Conservation (phyloP, 2,797 vertebrate genomes). For the Thripadectes ignobilis region DNA sequence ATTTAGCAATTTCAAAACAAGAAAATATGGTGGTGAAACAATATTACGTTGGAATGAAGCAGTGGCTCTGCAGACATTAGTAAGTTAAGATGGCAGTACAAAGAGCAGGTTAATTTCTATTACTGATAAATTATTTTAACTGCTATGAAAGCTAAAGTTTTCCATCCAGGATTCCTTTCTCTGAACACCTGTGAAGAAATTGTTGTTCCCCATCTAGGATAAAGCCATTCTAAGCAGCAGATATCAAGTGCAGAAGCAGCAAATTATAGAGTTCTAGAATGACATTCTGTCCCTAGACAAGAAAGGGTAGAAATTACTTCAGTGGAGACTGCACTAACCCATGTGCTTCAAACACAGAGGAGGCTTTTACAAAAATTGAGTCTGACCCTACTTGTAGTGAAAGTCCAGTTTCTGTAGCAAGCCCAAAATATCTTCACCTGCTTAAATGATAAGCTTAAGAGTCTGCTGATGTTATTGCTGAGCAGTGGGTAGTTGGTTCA, state of each 20-base stretch:
- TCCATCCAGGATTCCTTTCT: not conserved
- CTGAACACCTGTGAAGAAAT: not conserved
- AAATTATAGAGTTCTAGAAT: not conserved
- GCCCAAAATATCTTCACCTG: not conserved
- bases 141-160: not conserved
- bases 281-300: not conserved
- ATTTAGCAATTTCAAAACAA: not conserved
- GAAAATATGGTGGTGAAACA: not conserved
- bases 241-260: not conserved
- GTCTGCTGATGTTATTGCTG: not conserved
- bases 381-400: not conserved
- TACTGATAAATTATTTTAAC: not conserved
- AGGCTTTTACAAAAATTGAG: not conserved
- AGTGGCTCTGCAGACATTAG: not conserved
- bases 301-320: not conserved
- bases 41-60: not conserved
- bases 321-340: not conserved
- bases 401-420: not conserved
- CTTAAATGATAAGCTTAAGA: not conserved
- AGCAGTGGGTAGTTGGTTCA: not conserved
- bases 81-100: not conserved
- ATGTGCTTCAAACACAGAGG: not conserved
- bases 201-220: not conserved
- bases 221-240: not conserved
- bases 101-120: not conserved